Evolutionary conservation across 2,888 invertebrate genomes (phyloP), one percentile per base, ranked within the genome.

Genomic region (Halictus ligatus): DNA sequence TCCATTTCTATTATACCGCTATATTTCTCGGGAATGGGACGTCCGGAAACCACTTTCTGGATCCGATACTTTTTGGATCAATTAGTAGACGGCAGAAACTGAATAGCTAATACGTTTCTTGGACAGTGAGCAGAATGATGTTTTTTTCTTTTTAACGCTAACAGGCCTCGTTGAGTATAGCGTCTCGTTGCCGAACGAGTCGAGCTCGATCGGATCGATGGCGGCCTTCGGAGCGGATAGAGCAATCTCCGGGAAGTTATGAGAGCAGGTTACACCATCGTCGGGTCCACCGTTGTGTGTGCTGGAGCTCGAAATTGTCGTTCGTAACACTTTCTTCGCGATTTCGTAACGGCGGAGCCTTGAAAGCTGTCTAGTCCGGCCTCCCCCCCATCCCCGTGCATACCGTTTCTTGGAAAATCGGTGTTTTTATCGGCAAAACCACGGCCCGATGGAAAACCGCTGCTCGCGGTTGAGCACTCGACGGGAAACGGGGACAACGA

Each of bases 271-370:
- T 80, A 60, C 75, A 69, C 40, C 71, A 80, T 64, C 40, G 46
- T 50, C 50, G 50, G n/a, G n/a, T 48, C 25, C 75, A 40, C 54
- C n/a, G n/a, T 69, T 21, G 43, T 10, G 29, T 40, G 43, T 13
- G 43, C 18, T 35, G 15, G 15, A n/a, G 40, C 46, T 67, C 60
- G n/a, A 80, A 80, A 13, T 74, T 50, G 12, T 74, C 25, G 25
- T 29, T 6, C 48, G 67, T 79, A 80, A 82, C 46, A 82, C 80
- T 82, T 74, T 82, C 43, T 54, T 74, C 43, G 67, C 29, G 18
- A 29, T 78, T 54, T 81, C 81, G 81, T 60, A 77, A 81, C 71
- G 1, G 21, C 12, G 5, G n/a, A 60, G 78, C 78, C 81, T 77
- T 72, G 81, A 81, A 72, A 76, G 60, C 12, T 58, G 40, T 13